Percentiles rank a stretch among this genome's conserved stretches.
phyloP scores from a whole-genome alignment of 2,888 invertebrate genomes.

The Agonopterix subpropinquella region DNA sequence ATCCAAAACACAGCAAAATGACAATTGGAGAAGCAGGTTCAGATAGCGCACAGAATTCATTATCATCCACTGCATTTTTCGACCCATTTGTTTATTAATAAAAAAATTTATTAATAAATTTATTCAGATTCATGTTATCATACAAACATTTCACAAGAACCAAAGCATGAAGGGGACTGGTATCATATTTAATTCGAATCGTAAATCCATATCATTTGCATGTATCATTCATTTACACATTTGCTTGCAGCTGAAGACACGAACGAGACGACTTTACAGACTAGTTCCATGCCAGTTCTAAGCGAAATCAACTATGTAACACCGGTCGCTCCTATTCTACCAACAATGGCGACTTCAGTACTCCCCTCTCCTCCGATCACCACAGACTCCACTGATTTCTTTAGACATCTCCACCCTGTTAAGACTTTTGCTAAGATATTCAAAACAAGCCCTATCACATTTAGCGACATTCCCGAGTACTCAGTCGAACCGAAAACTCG shows the following conservation, averaged over 20 bases:
- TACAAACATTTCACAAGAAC: not conserved
- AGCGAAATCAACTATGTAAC: slow-evolving; percentile 46
- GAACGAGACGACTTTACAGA: slow-evolving; percentile 33
- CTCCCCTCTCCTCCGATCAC: slow-evolving; percentile 29
- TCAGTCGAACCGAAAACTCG: slow-evolving; percentile 6
- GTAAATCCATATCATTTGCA: slow-evolving; percentile 6
- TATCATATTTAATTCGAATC: slow-evolving; percentile 1
- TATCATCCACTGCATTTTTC: not conserved
- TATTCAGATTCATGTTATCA: not conserved
- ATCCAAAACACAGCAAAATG: too few relatives aligned
- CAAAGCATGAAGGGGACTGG: not conserved
- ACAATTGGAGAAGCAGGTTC: too few relatives aligned
- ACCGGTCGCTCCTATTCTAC: slow-evolving; percentile 25
- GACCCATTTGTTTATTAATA: not conserved
- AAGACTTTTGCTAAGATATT: slow-evolving; percentile 31
- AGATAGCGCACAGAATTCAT: too few relatives aligned
- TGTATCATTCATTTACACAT: slow-evolving; percentile 19
- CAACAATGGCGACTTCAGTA: slow-evolving; percentile 22
- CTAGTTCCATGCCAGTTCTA: slow-evolving; percentile 32
- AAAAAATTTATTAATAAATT: not conserved
- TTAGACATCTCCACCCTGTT: slow-evolving; percentile 35
- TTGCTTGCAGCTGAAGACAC: slow-evolving; percentile 58
- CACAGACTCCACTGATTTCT: slow-evolving; percentile 39
- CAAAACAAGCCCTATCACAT: slow-evolving; percentile 26
- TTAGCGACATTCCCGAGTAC: slow-evolving; percentile 14